phyloP scores from a whole-genome alignment of 37 sponge, comb jelly and placozoan genomes.

The Oopsacas minuta region DNA sequence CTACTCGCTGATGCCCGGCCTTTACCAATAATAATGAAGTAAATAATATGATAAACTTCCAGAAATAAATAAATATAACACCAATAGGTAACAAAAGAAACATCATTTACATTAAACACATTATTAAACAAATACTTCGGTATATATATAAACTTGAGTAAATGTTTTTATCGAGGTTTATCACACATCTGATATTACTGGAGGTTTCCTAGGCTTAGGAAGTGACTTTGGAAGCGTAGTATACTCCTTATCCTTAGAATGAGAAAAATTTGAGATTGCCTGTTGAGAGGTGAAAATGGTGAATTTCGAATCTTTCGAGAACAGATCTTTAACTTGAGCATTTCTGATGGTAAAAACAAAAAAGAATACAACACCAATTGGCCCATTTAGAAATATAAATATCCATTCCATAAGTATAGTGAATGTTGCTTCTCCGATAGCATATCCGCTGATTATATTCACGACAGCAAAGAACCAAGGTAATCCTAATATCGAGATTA shows the following conservation, averaged over 20 bases:
- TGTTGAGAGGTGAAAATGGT: not conserved
- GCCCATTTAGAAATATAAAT: not conserved
- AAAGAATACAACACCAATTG: not conserved
- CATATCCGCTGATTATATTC: not conserved
- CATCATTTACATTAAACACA: not conserved
- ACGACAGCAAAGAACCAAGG: not conserved
- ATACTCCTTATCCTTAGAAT: not conserved
- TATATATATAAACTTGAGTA: no score
- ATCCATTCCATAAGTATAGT: not conserved
- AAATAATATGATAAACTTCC: not conserved
- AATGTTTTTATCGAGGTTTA: no score
- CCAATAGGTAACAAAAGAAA: not conserved
- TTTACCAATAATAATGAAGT: no score
- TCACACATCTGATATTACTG: not conserved
- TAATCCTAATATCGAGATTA: not conserved
- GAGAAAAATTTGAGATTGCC: not conserved
- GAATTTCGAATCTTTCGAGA: not conserved
- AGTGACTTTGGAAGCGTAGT: not conserved
- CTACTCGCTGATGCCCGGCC: no score
- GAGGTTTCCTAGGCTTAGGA: not conserved
- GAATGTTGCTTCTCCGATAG: not conserved
- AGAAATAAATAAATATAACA: not conserved
- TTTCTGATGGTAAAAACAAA: not conserved
- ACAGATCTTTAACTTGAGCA: not conserved
- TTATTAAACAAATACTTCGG: not conserved